phyloP scores from a whole-genome alignment of 2,113 vertebrate species.

The Poeciliopsis prolifica region DNA sequence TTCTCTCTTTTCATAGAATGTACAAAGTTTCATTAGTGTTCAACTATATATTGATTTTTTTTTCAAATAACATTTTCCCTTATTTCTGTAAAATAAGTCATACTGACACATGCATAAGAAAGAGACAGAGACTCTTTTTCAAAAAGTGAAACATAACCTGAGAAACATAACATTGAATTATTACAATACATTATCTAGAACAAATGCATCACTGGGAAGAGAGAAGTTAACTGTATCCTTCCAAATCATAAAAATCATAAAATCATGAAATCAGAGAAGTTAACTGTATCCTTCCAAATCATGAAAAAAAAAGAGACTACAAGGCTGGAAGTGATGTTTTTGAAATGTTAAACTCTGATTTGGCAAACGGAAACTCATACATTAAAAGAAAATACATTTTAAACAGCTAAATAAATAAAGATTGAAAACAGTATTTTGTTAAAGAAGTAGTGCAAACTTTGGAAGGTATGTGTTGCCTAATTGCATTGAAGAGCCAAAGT shows the following conservation, averaged over 20 bases:
- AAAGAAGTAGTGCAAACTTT: no score
- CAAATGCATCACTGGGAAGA: not conserved
- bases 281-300: not conserved
- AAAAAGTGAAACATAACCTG: slow-evolving; percentile 10
- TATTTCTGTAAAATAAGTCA: slow-evolving; percentile 19
- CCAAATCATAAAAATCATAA: no score
- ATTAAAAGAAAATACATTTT: no score
- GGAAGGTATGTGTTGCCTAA: no score
- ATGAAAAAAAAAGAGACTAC: no score
- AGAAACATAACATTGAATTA: slow-evolving; percentile 14
- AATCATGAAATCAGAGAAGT: no score
- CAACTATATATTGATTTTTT: slow-evolving; percentile 7
- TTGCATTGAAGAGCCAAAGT: no score
- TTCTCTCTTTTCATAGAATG: slow-evolving; percentile 3
- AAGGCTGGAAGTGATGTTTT: no score
- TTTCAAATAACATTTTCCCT: slow-evolving; percentile 12
- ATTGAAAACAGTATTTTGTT: no score
- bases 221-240: not conserved
- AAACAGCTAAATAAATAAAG: no score
- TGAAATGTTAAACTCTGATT: no score
- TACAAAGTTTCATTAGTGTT: slow-evolving; percentile 17
- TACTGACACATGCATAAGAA: slow-evolving; percentile 51
- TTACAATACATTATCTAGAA: not conserved
- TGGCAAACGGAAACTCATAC: no score
- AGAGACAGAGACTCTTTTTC: slow-evolving; percentile 4